phyloP scores from a whole-genome alignment of 2,113 vertebrate genomes.

The Dicrurus megarhynchus region DNA sequence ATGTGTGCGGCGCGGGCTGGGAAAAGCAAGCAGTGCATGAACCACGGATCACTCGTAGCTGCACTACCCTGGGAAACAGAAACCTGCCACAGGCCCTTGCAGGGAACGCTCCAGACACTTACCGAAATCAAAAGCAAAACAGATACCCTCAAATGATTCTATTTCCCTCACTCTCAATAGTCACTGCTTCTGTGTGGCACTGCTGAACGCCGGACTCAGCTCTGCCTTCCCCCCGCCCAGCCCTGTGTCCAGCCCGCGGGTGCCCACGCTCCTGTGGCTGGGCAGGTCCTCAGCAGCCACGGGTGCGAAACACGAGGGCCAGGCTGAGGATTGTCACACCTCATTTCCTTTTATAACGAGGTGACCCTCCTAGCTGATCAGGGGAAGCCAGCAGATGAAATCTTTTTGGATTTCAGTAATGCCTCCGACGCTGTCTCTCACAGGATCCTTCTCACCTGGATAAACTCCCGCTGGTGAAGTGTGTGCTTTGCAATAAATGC shows the following conservation, averaged over 20 bases:
- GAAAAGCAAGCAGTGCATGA: not conserved
- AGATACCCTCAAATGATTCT: not conserved
- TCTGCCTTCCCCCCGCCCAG: not conserved
- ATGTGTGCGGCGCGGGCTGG: not conserved
- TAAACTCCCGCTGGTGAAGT: not conserved
- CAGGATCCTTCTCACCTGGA: not conserved
- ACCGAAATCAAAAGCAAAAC: not conserved
- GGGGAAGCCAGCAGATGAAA: not conserved
- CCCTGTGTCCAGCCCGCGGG: accelerated
- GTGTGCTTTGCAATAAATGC: not conserved
- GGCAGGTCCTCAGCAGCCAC: accelerated
- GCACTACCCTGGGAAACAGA: no score
- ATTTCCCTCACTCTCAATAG: not conserved
- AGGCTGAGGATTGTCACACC: not conserved
- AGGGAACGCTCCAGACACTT: accelerated
- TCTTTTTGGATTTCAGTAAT: not conserved
- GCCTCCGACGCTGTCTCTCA: not conserved
- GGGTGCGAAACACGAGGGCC: accelerated
- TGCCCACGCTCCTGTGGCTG: accelerated
- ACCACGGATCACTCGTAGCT: accelerated
- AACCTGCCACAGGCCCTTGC: not conserved
- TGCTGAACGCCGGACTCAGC: accelerated
- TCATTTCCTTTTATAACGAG: no score
- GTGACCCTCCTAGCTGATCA: not conserved
- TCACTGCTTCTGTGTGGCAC: accelerated